Evolutionary conservation across 2,797 vertebrate species (phyloP).

Genomic region (Sebastes minor): DNA sequence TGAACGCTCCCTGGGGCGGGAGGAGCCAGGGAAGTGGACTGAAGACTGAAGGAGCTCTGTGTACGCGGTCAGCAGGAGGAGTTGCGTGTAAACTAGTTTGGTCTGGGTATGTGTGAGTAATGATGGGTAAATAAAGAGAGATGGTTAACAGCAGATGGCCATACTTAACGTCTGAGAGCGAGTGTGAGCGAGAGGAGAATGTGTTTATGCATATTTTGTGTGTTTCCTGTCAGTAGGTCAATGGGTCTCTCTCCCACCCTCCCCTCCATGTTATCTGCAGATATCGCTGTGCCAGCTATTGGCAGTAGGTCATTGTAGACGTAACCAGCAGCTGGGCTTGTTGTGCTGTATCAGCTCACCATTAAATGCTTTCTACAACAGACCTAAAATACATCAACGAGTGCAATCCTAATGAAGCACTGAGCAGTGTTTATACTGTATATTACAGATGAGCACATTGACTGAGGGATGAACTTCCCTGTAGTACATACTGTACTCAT

Average conservation of each 20-base stretch:
- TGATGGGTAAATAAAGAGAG: neutral
- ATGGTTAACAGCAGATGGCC: conserved; percentile 54
- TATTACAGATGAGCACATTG: neutral
- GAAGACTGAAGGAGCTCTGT: neutral
- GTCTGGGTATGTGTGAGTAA: neutral
- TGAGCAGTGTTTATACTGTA: neutral
- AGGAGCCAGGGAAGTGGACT: neutral
- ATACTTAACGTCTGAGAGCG: conserved; percentile 26
- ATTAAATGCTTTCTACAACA: conserved; percentile 33
- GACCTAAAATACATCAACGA: conserved; percentile 2
- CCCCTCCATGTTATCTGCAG: neutral
- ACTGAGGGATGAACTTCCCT: neutral
- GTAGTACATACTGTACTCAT: neutral
- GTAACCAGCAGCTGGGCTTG: conserved; percentile 42
- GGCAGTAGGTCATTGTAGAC: conserved; percentile 32
- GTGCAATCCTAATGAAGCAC: neutral
- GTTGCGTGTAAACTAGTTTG: neutral
- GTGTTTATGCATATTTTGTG: conserved; percentile 18
- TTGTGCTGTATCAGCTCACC: conserved; percentile 43
- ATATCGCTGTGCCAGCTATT: conserved; percentile 25
- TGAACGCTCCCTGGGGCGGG: neutral
- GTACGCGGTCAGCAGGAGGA: neutral
- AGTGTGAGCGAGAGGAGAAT: conserved; percentile 15
- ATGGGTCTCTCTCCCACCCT: conserved; percentile 28
- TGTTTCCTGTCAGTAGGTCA: conserved; percentile 54